These are phyloP conservation scores for Eretmochelys imbricata DNA, from an alignment of 2,113 vertebrate genomes.

Conservation along the genomic window DNA sequence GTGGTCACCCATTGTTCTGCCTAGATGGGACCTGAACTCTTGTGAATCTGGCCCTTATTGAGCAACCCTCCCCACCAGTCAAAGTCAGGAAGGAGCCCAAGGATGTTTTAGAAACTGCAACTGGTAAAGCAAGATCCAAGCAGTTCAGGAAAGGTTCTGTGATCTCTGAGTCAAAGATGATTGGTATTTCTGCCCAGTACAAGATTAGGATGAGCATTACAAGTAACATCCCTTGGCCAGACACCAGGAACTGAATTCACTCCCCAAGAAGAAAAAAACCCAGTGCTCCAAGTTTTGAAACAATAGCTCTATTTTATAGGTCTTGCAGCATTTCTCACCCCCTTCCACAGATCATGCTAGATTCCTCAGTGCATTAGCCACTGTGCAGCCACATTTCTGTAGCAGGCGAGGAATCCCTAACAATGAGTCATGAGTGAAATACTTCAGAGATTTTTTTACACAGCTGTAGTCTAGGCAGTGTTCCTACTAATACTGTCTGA, in stretches of 20 bases:
- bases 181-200: background rate
- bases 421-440: background rate
- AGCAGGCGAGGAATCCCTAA: background rate
- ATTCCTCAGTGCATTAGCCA: background rate
- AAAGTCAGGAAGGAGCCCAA: background rate
- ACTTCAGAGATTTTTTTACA: accelerated
- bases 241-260: background rate
- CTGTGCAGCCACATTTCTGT: background rate
- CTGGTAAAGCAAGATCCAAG: background rate
- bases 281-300: background rate
- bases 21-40: background rate
- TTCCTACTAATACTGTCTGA: constrained; percentile 33
- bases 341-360: background rate
- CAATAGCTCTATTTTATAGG: background rate
- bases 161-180: background rate
- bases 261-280: background rate
- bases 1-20: background rate
- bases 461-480: constrained; percentile 27
- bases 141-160: too few relatives aligned
- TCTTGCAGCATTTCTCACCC: background rate
- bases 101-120: background rate
- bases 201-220: constrained; percentile 4
- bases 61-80: background rate
- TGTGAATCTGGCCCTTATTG: background rate
- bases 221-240: background rate